phyloP scores from a whole-genome alignment of 2,113 vertebrate genomes.

The Silurus glanis region DNA sequence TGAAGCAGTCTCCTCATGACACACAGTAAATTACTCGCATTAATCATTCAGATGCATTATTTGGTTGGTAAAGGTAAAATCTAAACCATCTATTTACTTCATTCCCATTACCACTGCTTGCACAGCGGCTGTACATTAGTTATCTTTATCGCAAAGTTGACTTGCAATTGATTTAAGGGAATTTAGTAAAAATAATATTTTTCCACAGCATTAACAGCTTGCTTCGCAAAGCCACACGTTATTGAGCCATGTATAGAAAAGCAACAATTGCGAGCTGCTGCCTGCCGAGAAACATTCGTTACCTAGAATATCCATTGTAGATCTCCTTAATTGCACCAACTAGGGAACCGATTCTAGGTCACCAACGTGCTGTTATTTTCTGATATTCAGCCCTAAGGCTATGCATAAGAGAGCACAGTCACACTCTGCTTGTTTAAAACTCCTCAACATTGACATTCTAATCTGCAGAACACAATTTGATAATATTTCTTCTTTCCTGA shows the following conservation, averaged over 20 bases:
- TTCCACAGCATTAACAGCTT: constrained; percentile 12
- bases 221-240: constrained; percentile 31
- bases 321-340: background rate
- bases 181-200: constrained; percentile 31
- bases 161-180: constrained; percentile 56
- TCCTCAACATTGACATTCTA: background rate
- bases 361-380: background rate
- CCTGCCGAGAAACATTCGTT: background rate
- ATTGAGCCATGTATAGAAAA: constrained; percentile 48
- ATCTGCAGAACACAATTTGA: background rate
- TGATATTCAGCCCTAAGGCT: background rate
- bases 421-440: background rate
- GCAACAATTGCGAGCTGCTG: background rate
- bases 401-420: background rate
- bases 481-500: background rate
- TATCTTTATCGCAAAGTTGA: constrained; percentile 42
- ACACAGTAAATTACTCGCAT: constrained; percentile 63
- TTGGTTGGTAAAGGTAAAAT: constrained; percentile 67
- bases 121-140: constrained; percentile 54
- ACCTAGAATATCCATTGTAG: constrained; percentile 5
- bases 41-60: constrained; percentile 69
- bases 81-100: constrained; percentile 65
- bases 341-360: background rate
- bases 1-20: constrained; percentile 55
- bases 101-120: constrained; percentile 49